Conservation (phyloP, 2,797 vertebrate genomes). For the Tapera naevia region DNA sequence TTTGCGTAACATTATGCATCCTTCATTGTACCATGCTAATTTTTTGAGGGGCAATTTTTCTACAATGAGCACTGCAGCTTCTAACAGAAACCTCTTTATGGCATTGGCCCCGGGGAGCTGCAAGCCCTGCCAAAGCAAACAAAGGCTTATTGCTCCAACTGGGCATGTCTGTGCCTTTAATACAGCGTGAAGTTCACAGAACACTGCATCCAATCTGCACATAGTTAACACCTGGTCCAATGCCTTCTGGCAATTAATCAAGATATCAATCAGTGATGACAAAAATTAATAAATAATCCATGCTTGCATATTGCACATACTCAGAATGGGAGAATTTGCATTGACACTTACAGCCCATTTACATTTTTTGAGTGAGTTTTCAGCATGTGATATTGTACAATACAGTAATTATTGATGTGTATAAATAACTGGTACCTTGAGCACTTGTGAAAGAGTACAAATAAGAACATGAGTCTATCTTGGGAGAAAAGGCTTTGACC, state of each 20-base stretch:
- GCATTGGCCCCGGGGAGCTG: slow-evolving; percentile 88
- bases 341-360: slow-evolving; percentile 66
- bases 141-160: slow-evolving; percentile 87
- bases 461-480: background rate
- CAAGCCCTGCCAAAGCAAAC: slow-evolving; percentile 93
- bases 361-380: slow-evolving; percentile 55
- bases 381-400: slow-evolving; percentile 16
- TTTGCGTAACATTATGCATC: slow-evolving; percentile 88
- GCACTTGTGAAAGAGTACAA: background rate
- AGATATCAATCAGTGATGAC: slow-evolving; percentile 82
- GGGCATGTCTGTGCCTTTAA: slow-evolving; percentile 86
- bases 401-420: slow-evolving; percentile 9
- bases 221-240: slow-evolving; percentile 82
- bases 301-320: slow-evolving; percentile 66
- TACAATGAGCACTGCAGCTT: slow-evolving; percentile 92
- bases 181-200: slow-evolving; percentile 83
- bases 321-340: slow-evolving; percentile 64
- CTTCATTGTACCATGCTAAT: slow-evolving; percentile 92
- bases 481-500: background rate
- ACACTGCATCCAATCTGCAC: slow-evolving; percentile 80
- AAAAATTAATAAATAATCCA: slow-evolving; percentile 72
- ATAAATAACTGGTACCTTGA: slow-evolving; percentile 32
- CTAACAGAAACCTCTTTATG: slow-evolving; percentile 97
- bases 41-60: slow-evolving; percentile 92
- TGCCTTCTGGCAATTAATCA: slow-evolving; percentile 79